Evolutionary conservation across 2,888 invertebrate genomes (phyloP), one percentile per base, ranked within the genome.

Genomic region (Amaurobius ferox): DNA sequence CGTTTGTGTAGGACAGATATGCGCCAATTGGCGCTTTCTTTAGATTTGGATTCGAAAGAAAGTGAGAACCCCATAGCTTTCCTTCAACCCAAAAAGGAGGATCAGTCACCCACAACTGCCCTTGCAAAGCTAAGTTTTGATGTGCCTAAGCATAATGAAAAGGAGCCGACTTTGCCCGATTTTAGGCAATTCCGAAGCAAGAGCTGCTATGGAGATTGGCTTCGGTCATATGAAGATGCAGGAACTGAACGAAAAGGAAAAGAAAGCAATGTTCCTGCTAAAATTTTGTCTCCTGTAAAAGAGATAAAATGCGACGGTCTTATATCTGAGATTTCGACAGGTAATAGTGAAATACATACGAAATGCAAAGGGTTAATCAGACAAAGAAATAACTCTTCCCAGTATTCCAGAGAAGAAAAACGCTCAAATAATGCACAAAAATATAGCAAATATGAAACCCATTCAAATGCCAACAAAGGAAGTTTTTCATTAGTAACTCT

Each of bases 101-200:
- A 90, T 76, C 90, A 90, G 74, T 92, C 92, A 3, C 92, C 92
- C 0, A 92, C 92, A 32, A 90, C 92, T 40, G 92, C 91, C 19
- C 90, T 92, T 88, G 91, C 92, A 1, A 90, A 90, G 68, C 90
- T 92, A 28, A 91, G 90, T 87, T 91, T 92, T 80, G 79, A 79
- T 79, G 70, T 62, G 13, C 39, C 39, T 11, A 35, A 26, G 1
- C 70, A n/a, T 16, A 44, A 74, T 40, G 68, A 70, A 1, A 81
- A 26, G 26, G 26, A 40, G 28, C 67, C 81, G 5, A 23, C 61
- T 13, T 39, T 35, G 16, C 39, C 44, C 23, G 44, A 72, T 40
- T 66, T 79, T 44, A 30, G 39, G 9, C 62, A 64, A 35, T 55
- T 35, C 23, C 28, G 83, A 70, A 83, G 83, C 48, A 76, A 70